A percentile compares a stretch with the other conserved stretches of the same genome.
phyloP scores from a whole-genome alignment of 2,888 invertebrate species.

The Campaea margaritaria region DNA sequence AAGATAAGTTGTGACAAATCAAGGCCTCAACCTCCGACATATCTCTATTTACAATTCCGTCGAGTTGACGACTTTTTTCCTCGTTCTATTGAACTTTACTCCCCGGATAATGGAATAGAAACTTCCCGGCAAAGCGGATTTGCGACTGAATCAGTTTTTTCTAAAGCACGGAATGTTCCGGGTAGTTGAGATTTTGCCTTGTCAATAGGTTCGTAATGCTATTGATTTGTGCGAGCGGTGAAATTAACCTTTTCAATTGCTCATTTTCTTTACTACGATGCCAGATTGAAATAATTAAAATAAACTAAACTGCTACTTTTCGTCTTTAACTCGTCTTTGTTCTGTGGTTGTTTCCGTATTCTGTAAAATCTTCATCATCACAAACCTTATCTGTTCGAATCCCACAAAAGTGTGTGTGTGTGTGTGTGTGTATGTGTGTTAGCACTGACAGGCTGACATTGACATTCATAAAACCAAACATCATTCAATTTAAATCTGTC shows the following conservation, averaged over 20 bases:
- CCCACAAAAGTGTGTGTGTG: no score
- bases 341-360: no score
- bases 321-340: no score
- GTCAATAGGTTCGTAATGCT: constrained; percentile 2
- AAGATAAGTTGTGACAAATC: constrained; percentile 68
- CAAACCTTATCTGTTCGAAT: no score
- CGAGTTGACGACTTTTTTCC: constrained; percentile 47
- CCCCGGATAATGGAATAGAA: constrained; percentile 54
- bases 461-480: no score
- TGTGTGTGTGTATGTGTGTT: no score
- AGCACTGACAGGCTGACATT: no score
- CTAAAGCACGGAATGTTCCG: constrained; percentile 15
- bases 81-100: constrained; percentile 48
- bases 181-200: constrained; percentile 9
- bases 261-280: no score
- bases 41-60: constrained; percentile 51
- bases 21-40: constrained; percentile 52
- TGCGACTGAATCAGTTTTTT: constrained; percentile 32
- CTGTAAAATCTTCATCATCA: no score
- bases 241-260: neutral
- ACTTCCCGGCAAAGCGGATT: constrained; percentile 47
- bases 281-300: no score
- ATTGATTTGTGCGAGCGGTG: neutral
- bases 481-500: no score
- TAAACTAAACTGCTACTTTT: no score